Conservation (phyloP, 2,888 invertebrate genomes). For the Piscicola geometra region DNA sequence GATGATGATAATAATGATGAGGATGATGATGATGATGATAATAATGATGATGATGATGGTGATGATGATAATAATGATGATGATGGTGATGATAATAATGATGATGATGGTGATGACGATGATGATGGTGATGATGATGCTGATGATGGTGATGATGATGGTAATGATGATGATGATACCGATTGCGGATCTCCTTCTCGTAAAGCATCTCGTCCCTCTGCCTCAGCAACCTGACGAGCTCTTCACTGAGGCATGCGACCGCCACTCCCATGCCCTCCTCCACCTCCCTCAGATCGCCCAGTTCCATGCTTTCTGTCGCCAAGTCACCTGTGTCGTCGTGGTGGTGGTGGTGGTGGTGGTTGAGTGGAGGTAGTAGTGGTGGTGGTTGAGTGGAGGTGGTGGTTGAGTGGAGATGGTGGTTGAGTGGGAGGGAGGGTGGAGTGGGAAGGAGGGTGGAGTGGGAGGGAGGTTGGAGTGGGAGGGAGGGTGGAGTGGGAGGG, state of each 20-base stretch:
- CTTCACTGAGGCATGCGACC: too few relatives aligned
- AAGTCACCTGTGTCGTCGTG: background rate
- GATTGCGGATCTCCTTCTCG: too few relatives aligned
- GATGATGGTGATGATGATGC: constrained; percentile 3
- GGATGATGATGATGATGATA: background rate
- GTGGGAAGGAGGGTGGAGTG: background rate
- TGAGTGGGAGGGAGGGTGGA: background rate
- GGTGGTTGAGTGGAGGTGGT: background rate
- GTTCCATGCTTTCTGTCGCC: too few relatives aligned
- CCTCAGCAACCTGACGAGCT: too few relatives aligned
- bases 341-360: background rate
- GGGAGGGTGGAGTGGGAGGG: background rate
- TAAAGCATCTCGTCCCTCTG: too few relatives aligned
- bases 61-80: constrained; percentile 30
- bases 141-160: constrained; percentile 22
- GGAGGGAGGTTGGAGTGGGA: background rate
- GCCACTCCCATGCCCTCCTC: too few relatives aligned
- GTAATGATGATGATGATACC: constrained; percentile 19
- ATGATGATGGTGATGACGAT: too few relatives aligned
- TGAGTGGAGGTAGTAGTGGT: background rate
- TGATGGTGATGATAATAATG: background rate
- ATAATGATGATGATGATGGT: constrained; percentile 28
- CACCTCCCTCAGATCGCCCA: too few relatives aligned
- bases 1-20: background rate
- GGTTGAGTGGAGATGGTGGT: background rate